Evolutionary conservation across 2,113 vertebrate species (phyloP), one percentile per base, ranked within the genome.

Genomic region (Scomber japonicus): DNA sequence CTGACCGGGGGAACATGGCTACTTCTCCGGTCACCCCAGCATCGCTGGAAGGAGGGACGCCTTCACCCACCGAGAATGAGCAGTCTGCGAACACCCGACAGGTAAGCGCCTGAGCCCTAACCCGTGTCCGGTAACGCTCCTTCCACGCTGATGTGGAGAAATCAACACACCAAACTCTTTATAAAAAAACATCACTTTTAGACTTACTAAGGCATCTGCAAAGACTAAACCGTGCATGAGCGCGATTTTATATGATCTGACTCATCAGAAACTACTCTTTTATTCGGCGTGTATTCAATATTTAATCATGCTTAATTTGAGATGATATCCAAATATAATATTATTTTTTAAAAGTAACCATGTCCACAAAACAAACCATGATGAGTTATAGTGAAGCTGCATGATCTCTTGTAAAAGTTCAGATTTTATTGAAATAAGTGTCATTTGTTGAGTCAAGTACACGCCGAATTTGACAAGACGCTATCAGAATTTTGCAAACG

Each of bases 21-120:
- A 84, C 87, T 48, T 74, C 90, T 71, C 90, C 90, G 14, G 79
- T 86, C 69, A 53, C 82, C 50, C 75, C 78, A 54, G 86, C 88
- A 15, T 90, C 88, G 49, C 59, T 90, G 0, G 90, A 90, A 71
- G 88, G 84, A 82, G 78, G 66, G 79, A 90, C 90, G 63, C 90
- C 90, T 44, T 92, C 88, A 53, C 90, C 88, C 48, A 71, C 16
- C 4, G 88, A 80, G 60, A 87, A 74, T 2, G 78, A 84, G 30
- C 88, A 86, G 50, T 66, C 74, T 51, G n/a, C 78, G 2, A 70
- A 71, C 12, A 59, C 57, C 59, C 53, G 82, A 67, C 80, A 90
- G 90, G 90, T 90, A 88, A n/a, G 40, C 30, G 48, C 7, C 2
- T 50, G 4, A 17, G 31, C 46, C 14, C 21, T 21, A 21, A 21